Evolutionary conservation across 2,888 invertebrate species (phyloP).

Genomic region (Tinea trinotella): DNA sequence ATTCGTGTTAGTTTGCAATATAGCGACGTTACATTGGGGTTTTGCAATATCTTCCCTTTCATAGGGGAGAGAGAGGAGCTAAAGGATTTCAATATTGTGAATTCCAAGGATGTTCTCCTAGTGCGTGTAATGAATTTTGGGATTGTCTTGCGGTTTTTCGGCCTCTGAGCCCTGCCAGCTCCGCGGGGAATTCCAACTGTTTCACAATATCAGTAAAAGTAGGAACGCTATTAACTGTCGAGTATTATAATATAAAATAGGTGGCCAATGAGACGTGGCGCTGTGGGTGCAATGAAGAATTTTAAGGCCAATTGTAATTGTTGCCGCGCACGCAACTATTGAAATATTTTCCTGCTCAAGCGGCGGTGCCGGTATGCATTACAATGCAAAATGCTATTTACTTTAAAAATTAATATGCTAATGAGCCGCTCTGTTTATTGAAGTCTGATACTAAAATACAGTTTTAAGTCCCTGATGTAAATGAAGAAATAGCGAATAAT

Average conservation of each 20-base stretch:
- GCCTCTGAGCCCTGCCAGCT: slow-evolving; percentile 39
- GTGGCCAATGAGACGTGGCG: slow-evolving; percentile 11
- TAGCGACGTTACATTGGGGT: slow-evolving; percentile 36
- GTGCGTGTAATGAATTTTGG: slow-evolving; percentile 68
- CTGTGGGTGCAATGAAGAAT: slow-evolving; percentile 10
- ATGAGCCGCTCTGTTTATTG: too few species aligned
- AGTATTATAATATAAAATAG: not conserved
- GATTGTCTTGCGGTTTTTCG: slow-evolving; percentile 68
- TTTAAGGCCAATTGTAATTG: slow-evolving; percentile 10
- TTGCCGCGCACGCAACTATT: slow-evolving; percentile 11
- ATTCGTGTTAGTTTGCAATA: slow-evolving; percentile 46
- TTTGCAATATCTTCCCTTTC: slow-evolving; percentile 39
- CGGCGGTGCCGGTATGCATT: not conserved
- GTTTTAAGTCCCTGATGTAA: too few species aligned
- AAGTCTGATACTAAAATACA: too few species aligned
- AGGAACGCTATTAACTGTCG: not conserved
- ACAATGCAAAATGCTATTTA: slow-evolving; percentile 10
- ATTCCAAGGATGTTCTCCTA: slow-evolving; percentile 61
- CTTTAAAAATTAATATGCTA: slow-evolving; percentile 10
- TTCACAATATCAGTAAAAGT: slow-evolving; percentile 9
- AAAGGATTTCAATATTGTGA: slow-evolving; percentile 67
- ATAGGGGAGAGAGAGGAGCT: slow-evolving; percentile 26
- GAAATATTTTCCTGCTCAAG: slow-evolving; percentile 7
- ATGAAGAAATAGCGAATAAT: too few species aligned
- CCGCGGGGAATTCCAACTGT: slow-evolving; percentile 29